These are phyloP conservation scores for Cloeon dipterum DNA, from an alignment of 2,888 invertebrate species.

Conservation along the genomic window DNA sequence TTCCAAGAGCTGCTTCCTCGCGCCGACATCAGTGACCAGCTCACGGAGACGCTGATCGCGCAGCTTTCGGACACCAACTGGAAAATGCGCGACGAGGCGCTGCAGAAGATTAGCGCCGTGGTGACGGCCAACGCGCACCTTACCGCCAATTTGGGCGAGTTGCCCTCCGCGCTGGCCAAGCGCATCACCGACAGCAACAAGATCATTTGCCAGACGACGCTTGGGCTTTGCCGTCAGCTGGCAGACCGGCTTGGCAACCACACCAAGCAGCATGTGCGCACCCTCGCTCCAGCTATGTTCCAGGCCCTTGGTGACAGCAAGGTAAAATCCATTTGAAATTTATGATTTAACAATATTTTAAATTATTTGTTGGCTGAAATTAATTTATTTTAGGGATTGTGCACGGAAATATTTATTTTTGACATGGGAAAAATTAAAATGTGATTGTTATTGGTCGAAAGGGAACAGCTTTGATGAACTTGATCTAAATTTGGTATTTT, in stretches of 20 bases:
- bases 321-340: constrained; percentile 23
- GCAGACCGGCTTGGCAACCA: constrained; percentile 64
- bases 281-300: constrained; percentile 66
- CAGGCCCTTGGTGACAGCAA: constrained; percentile 38
- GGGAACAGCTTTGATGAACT: too few relatives aligned
- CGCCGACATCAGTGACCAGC: constrained; percentile 57
- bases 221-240: constrained; percentile 61
- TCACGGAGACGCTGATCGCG: constrained; percentile 54
- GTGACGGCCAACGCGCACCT: constrained; percentile 57
- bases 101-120: constrained; percentile 46
- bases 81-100: constrained; percentile 63
- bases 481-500: too few relatives aligned
- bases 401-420: neutral
- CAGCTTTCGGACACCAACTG: constrained; percentile 80
- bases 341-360: neutral
- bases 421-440: too few relatives aligned
- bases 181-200: constrained; percentile 78
- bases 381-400: neutral
- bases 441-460: too few relatives aligned
- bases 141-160: constrained; percentile 59
- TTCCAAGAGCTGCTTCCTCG: constrained; percentile 50
- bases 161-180: constrained; percentile 53
- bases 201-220: constrained; percentile 63
- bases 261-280: constrained; percentile 53
- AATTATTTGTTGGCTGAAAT: neutral